Base-by-base conservation (phyloP, 64 coral and sea anemone genomes). In the Catalaphyllia jardinei region DNA sequence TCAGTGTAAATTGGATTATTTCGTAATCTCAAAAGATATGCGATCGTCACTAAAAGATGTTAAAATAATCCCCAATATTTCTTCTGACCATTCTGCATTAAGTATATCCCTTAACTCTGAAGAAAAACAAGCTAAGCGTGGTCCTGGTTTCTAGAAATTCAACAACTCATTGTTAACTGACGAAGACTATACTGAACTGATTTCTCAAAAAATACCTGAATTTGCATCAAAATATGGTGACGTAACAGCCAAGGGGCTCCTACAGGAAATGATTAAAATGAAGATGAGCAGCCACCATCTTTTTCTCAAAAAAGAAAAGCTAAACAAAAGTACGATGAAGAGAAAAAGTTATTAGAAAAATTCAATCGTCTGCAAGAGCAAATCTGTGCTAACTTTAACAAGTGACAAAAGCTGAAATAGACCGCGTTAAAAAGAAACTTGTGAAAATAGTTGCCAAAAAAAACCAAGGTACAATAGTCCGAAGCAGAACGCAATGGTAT, bases 401-500 rank as follows among this genome's bases (percentile, higher is more conserved):
- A 19, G 25, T 5, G 25, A 83, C 57, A 13, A 49, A 31, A 33
- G 64, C 46, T n/a, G n/a, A n/a, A n/a, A n/a, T n/a, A n/a, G n/a
- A n/a, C n/a, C n/a, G n/a, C n/a, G n/a, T n/a, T n/a, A 89, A 89
- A 82, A 50, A 24, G 8, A 38, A 90, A 71, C 35, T 91, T 60
- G 63, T 38, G 18, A 75, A 91, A 29, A 91, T 91, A 29, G 52
- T 33, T 13, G 80, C n/a, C 46, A 61, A 25, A 60, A 91, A 83
- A 83, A 50, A 46, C 39, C 64, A 60, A 52, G 33, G 78, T 12
- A 50, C 77, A 9, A 91, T 83, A 16, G 67, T 80, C 69, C 77
- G 88, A 27, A 90, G n/a, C n/a, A n/a, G n/a, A n/a, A n/a, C n/a
- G 77, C 77, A 61, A 72, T 90, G 88, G 77, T 91, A 91, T 69